Base-by-base conservation (phyloP, 2,888 invertebrate species). In the Aporophyla nigra region DNA sequence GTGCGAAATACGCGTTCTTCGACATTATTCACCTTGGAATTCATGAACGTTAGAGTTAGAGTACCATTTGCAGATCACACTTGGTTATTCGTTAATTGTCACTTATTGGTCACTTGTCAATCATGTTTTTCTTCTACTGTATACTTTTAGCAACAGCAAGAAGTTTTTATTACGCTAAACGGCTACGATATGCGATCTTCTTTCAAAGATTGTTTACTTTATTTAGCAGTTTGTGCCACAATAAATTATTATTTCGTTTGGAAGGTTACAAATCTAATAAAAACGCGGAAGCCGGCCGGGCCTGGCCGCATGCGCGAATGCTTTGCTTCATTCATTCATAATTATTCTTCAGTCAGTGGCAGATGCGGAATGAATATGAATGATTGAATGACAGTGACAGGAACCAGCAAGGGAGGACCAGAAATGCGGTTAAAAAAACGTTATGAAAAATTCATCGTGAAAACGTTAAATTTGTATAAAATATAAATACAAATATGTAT, bases 1-100 rank as follows among this genome's bases (percentile, higher is more conserved):
- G 80, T 10, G 86, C 43, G 70, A 88, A 85, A 78, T 88, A 87
- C 0, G 59, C 61, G n/a, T 82, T 65, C 24, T 71, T 80, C 65
- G 82, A 74, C 88, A 89, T 86, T 74, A 72, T 85, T 74, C 51
- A 56, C 40, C n/a, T 68, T n/a, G 1, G 71, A 67, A 46, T 62
- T 56, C 65, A 78, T 66, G 10, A 40, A 78, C 43, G 19, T 21
- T 21, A 21, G 6, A 5, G 33, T n/a, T 51, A 21, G 6, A 5
- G 33, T n/a, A 43, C 5, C 61, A 14, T 61, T 53, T 53, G 5
- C 21, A 53, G 6, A 61, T 24, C 27, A 49, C 46, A 65, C 63
- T 51, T 33, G n/a, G 16, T n/a, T 19, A 56, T 21, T 65, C 9
- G 19, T 7, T 43, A 53, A 21, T 5, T 56, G 71, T 46, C 79